Percentiles rank a stretch among this genome's conserved stretches.
Conservation (phyloP, 2,888 invertebrate species). For the Lagria hirta region DNA sequence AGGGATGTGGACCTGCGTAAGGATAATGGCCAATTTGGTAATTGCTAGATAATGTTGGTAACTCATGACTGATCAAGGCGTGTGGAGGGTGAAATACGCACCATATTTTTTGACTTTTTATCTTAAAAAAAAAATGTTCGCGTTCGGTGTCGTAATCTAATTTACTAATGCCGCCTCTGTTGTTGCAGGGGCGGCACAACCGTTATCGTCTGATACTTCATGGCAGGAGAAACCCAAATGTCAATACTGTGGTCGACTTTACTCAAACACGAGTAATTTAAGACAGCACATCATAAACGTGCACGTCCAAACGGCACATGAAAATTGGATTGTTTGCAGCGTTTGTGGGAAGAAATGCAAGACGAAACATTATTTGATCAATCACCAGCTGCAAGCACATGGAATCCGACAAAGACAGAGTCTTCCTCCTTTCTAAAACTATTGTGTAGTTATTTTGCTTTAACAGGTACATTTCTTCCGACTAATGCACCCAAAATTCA, state of each 20-base stretch:
- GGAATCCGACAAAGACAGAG: slow-evolving; percentile 68
- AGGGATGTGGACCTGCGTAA: slow-evolving; percentile 32
- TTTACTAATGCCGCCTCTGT: slow-evolving; percentile 60
- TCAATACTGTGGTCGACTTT: slow-evolving; percentile 70
- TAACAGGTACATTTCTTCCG: no score
- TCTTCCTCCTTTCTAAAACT: slow-evolving; percentile 6
- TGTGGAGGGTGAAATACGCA: slow-evolving; percentile 8
- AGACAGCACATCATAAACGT: slow-evolving; percentile 77
- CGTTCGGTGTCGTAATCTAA: slow-evolving; percentile 5
- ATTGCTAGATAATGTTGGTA: slow-evolving; percentile 28
- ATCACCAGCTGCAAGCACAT: slow-evolving; percentile 74
- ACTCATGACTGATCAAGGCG: background rate
- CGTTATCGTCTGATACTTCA: slow-evolving; percentile 31
- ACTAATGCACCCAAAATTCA: no score
- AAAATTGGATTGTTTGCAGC: slow-evolving; percentile 72
- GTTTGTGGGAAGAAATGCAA: slow-evolving; percentile 75
- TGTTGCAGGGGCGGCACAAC: slow-evolving; percentile 64
- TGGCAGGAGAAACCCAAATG: slow-evolving; percentile 60
- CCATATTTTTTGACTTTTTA: slow-evolving; percentile 7
- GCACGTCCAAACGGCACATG: slow-evolving; percentile 69
- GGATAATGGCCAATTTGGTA: slow-evolving; percentile 40
- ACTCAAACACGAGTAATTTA: slow-evolving; percentile 73
- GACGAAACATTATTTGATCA: slow-evolving; percentile 75
- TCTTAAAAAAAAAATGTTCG: no score
- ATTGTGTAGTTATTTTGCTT: no score